Evolutionary conservation across 1,140 invertebrate species (phyloP).

Genomic region (Oscheius sp.): DNA sequence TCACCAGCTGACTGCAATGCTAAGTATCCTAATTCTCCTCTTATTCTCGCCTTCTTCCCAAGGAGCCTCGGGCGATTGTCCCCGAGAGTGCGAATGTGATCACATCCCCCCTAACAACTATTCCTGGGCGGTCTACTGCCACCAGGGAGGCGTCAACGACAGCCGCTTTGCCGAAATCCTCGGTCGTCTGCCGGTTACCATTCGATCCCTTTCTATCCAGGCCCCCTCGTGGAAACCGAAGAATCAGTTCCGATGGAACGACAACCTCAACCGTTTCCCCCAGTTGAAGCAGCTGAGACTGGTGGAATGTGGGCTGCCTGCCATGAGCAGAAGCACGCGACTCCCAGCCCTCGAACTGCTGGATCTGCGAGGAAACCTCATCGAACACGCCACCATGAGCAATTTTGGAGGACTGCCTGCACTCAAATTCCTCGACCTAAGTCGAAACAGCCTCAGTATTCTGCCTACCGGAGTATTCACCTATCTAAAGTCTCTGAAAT

Average conservation of each 20-base stretch:
- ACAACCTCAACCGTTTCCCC: constrained; percentile 54
- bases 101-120: constrained; percentile 1
- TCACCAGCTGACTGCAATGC: not conserved
- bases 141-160: constrained; percentile 50
- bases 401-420: constrained; percentile 50
- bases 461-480: constrained; percentile 56
- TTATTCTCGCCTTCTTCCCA: not conserved
- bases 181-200: constrained; percentile 42
- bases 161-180: constrained; percentile 49
- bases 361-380: constrained; percentile 46
- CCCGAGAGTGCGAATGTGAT: constrained; percentile 41
- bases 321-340: constrained; percentile 46
- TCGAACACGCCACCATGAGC: constrained; percentile 46
- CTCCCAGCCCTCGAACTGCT: constrained; percentile 42
- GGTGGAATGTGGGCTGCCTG: constrained; percentile 50
- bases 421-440: constrained; percentile 47
- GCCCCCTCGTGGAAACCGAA: constrained; percentile 34
- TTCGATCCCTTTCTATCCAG: constrained; percentile 45
- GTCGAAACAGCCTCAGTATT: constrained; percentile 42
- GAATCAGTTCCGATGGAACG: constrained; percentile 48
- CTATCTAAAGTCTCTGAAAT: constrained; percentile 42
- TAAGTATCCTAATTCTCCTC: not conserved
- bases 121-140: constrained; percentile 39
- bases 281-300: constrained; percentile 42
- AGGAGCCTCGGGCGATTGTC: constrained; percentile 10